Base-by-base conservation (phyloP, 2,888 invertebrate species). In the Stegana nigrithorax region DNA sequence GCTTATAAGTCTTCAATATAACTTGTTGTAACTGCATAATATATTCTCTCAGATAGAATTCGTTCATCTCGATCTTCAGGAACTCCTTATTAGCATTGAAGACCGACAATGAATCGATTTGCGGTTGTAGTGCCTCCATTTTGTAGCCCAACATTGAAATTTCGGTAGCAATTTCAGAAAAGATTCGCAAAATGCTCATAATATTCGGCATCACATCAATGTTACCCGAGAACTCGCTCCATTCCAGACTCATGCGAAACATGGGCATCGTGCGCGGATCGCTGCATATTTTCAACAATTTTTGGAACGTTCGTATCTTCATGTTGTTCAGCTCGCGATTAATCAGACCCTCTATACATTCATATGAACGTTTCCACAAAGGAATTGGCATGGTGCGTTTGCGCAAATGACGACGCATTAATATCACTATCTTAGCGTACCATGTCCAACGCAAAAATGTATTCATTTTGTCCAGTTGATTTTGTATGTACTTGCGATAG, bases 261-360 rank as follows among this genome's bases (percentile, higher is more conserved):
- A 89, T 88, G 0, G 92, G 91, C 56, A 91, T 88, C 42, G 84
- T 83, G 4, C 88, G 85, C 1, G 88, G 85, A 68, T 88, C 83
- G 60, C 87, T 85, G 8, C 91, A 87, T 6, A 88, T 83, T 1
- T 88, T 86, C 63, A 91, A 87, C 6, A 93, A 84, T 67, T 89
- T 87, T 45, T 89, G 86, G 50, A 93, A 89, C 6, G 92, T 92
- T 59, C 88, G 86, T 56, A 90, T 88, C 87, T 93, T 90, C 29
- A 91, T 78, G 72, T 90, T 89, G 71, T 91, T 89, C 70, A 93
- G 88, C 82, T 91, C 89, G 73, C 89, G 87, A 39, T 87, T 86
- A 62, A 90, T 86, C 1, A 90, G 80, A 25, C 85, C 86, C 64
- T 86, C 87, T 1, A 87, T 80, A 44, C 86, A 87, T 7, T 71